Conservation (phyloP, 2,797 vertebrate species). For the Monodelphis domestica region DNA sequence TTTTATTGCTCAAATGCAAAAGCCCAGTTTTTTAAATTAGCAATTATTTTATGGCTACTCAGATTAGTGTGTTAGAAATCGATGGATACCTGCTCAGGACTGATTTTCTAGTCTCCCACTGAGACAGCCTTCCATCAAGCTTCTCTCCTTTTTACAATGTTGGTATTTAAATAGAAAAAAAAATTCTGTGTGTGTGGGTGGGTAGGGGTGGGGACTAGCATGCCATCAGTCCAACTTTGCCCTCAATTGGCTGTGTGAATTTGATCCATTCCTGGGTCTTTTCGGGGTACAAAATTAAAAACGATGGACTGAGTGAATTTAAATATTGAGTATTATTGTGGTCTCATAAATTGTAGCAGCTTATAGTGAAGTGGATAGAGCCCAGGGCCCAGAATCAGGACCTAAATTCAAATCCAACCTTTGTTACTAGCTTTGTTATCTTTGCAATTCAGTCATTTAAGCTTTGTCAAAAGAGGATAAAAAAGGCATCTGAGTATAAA, state of each 20-base stretch:
- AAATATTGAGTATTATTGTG: background rate
- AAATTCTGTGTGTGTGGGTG: background rate
- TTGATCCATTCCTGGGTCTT: background rate
- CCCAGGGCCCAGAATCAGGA: background rate
- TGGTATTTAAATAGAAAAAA: background rate
- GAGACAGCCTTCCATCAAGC: background rate
- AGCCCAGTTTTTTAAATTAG: slow-evolving; percentile 79
- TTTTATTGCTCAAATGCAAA: slow-evolving; percentile 71
- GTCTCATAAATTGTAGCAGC: background rate
- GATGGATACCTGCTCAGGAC: slow-evolving; percentile 51
- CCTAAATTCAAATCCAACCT: background rate
- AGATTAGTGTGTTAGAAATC: slow-evolving; percentile 44
- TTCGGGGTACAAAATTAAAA: background rate
- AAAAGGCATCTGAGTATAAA: background rate
- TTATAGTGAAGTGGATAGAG: background rate
- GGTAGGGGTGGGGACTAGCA: background rate
- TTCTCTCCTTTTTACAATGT: slow-evolving; percentile 13
- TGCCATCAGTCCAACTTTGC: background rate
- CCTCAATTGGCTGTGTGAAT: background rate
- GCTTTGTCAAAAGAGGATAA: background rate
- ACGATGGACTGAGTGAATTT: background rate
- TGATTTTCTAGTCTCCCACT: slow-evolving; percentile 30
- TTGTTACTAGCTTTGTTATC: background rate
- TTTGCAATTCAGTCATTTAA: background rate
- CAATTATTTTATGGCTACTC: slow-evolving; percentile 71